Evolutionary conservation across 1,140 invertebrate genomes (phyloP), one percentile per base, ranked within the genome.

Genomic region (Aricia agestis): DNA sequence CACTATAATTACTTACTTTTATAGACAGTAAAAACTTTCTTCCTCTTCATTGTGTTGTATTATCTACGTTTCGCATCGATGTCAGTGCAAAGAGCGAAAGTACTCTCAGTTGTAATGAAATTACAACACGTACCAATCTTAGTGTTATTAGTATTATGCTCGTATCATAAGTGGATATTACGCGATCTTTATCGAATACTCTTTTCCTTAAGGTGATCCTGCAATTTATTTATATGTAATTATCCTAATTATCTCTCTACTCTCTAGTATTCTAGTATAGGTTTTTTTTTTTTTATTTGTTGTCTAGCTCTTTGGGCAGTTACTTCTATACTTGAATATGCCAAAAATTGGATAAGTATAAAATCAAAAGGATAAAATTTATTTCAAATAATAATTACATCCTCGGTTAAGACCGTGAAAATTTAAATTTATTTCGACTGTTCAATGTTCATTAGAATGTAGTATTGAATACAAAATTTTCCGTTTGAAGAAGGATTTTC

Each of bases 91-190:
- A 63, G 59, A 63, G 59, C 59, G 59, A 63, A 63, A 63, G 59
- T 63, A 63, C 59, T 59, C 58, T 18, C 17, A 25, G 59, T 25
- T 9, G 59, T 63, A 63, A 63, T 63, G 59, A 63, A 63, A 63
- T 63, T 63, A 25, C 59, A 19, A 63, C 59, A 63, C 19, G 59
- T 63, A 19, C 58, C 18, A 19, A 63, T 63, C 17, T 63, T 63
- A 63, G 18, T 25, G 3, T 25, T 25, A 25, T 25, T 25, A 25
- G 25, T 2, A 25, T 25, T 25, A 25, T 7, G 18, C 19, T 63
- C 19, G 31, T 63, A 3, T 19, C 59, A 63, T 19, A 63, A 63
- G 59, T 63, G 45, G 45, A 52, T 52, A 52, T 52, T 52, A 52
- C 45, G 45, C 10, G 45, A 52, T 13, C 13, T 52, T 52, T 52